Percentiles rank a stretch among this genome's conserved stretches.
These are phyloP conservation scores for Bombus consobrinus DNA, from an alignment of 1,140 invertebrate genomes.

Conservation along the genomic window DNA sequence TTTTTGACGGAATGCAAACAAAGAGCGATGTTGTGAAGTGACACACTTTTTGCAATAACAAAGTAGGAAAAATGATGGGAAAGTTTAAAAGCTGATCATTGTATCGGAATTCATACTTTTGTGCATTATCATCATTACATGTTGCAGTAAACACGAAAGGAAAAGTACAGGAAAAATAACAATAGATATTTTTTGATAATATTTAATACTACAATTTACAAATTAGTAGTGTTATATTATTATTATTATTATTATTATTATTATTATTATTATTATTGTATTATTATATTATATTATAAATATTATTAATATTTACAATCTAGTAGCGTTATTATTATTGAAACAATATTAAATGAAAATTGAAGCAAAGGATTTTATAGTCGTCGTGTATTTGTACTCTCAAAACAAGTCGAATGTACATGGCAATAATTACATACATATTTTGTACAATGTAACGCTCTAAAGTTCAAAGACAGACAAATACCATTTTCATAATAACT, in stretches of 20 bases:
- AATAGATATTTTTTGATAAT: slow-evolving; percentile 80
- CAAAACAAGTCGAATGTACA: slow-evolving; percentile 50
- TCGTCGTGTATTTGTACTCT: slow-evolving; percentile 67
- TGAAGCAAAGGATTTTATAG: slow-evolving; percentile 72
- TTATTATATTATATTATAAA: slow-evolving; percentile 61
- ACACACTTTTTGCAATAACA: slow-evolving; percentile 19
- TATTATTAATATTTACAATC: slow-evolving; percentile 55
- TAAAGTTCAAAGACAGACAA: slow-evolving; percentile 44
- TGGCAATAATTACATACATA: slow-evolving; percentile 45
- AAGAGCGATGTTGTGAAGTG: slow-evolving; percentile 44
- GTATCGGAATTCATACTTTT: slow-evolving; percentile 41
- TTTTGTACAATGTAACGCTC: slow-evolving; percentile 44
- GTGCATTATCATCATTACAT: slow-evolving; percentile 49
- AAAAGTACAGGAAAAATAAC: slow-evolving; percentile 63
- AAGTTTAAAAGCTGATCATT: slow-evolving; percentile 6
- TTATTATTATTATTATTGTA: slow-evolving; percentile 77
- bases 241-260: slow-evolving; percentile 75
- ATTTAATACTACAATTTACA: slow-evolving; percentile 80
- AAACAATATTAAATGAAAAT: slow-evolving; percentile 69
- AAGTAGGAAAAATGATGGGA: slow-evolving; percentile 21
- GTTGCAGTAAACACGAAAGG: slow-evolving; percentile 53
- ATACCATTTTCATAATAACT: slow-evolving; percentile 40
- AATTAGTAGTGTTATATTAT: slow-evolving; percentile 78
- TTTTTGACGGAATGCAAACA: slow-evolving; percentile 62
- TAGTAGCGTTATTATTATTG: slow-evolving; percentile 65